These are phyloP conservation scores for Mustela nigripes DNA, from an alignment of 2,113 vertebrate species.

Conservation along the genomic window DNA sequence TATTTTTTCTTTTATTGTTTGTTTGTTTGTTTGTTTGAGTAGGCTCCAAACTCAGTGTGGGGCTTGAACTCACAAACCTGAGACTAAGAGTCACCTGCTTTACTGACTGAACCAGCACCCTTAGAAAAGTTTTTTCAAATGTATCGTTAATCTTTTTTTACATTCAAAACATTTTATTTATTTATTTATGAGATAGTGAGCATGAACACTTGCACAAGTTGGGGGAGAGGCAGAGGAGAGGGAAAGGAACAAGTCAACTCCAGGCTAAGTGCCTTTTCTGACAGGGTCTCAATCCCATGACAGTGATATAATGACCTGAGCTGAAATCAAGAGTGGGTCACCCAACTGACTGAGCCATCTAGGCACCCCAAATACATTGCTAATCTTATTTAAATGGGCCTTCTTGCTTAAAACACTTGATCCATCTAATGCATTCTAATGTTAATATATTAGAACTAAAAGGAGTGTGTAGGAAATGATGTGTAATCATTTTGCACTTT, in stretches of 20 bases:
- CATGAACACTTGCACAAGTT: background rate
- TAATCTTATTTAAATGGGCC: background rate
- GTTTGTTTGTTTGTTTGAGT: background rate
- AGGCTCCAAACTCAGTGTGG: background rate
- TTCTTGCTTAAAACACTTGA: background rate
- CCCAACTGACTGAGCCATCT: background rate
- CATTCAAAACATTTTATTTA: background rate
- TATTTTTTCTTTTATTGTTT: background rate
- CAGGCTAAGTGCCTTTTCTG: background rate
- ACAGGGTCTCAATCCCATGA: background rate
- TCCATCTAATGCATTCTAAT: background rate
- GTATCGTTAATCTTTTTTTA: background rate
- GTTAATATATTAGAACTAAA: background rate
- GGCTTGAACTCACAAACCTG: background rate
- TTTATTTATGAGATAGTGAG: background rate
- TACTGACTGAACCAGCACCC: background rate
- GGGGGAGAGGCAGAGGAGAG: background rate
- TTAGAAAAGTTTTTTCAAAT: background rate
- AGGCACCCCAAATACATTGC: background rate
- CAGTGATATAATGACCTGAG: background rate
- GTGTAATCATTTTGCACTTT: background rate
- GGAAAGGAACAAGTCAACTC: background rate
- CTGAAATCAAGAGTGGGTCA: background rate
- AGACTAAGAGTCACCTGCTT: background rate
- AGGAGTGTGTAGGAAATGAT: background rate